Conservation (phyloP, 2,888 invertebrate genomes). For the Lathronympha strigana region DNA sequence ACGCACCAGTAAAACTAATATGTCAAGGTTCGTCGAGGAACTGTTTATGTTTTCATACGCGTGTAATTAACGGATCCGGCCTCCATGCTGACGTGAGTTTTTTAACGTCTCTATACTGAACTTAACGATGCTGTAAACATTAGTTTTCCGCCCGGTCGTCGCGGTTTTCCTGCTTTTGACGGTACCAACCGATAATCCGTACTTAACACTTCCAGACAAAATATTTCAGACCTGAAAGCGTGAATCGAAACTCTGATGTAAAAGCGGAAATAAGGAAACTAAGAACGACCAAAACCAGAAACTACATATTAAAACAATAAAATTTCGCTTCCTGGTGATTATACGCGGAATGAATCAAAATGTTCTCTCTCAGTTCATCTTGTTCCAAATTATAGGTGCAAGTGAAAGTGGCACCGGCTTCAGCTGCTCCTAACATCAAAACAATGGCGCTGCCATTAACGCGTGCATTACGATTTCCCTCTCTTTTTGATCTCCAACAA, state of each 20-base stretch:
- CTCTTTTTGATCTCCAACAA: constrained; percentile 38
- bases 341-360: constrained; percentile 19
- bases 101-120: constrained; percentile 43
- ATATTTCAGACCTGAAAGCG: neutral
- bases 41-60: constrained; percentile 61
- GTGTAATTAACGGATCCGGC: constrained; percentile 62
- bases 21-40: constrained; percentile 73
- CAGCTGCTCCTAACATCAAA: constrained; percentile 48
- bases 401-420: constrained; percentile 37
- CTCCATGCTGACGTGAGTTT: constrained; percentile 52
- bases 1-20: constrained; percentile 65
- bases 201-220: neutral
- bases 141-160: constrained; percentile 21
- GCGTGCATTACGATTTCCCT: constrained; percentile 46
- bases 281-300: neutral
- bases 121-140: constrained; percentile 38
- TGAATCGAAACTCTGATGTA: neutral
- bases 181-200: constrained; percentile 1
- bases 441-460: constrained; percentile 52
- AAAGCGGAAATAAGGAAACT: neutral
- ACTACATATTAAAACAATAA: constrained; percentile 11
- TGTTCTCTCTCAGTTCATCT: constrained; percentile 26
- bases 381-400: constrained; percentile 36
- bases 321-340: neutral
- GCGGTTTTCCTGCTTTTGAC: constrained; percentile 37